Base-by-base conservation (phyloP, 2,888 invertebrate species). In the Conops quadrifasciatus region DNA sequence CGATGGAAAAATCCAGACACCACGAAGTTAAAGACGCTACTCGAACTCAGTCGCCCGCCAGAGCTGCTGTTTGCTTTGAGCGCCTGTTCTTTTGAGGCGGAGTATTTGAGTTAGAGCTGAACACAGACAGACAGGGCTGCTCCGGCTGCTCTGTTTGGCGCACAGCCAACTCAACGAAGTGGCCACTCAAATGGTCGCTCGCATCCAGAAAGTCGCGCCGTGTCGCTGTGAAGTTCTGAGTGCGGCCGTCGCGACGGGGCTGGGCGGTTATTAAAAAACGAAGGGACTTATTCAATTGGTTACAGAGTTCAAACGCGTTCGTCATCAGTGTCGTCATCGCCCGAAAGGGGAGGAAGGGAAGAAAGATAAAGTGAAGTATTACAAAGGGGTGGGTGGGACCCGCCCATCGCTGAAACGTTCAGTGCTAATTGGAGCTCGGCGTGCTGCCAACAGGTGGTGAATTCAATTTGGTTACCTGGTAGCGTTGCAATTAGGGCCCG, bases 81-180 rank as follows among this genome's bases (percentile, higher is more conserved):
- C 80, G 78, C 82, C 81, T 80, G 80, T 74, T 81, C 71, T 70
- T 78, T 82, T 78, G 82, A 81, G 81, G 82, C 81, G 81, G 82
- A 81, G 81, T 81, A 82, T 81, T 81, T 81, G 80, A 82, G 82
- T 81, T 82, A 80, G 81, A 81, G 82, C 82, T 79, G 77, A 76
- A 78, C 76, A 58, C 9, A 26, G 58, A 11, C 5, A 3, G 9
- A 77, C 75, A 78, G 66, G 66, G 66, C 71, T 62, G 62, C 64
- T 43, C 68, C 49, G 58, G 24, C 28, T 16, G 58, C 15, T 26
- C 58, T 58, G 58, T 58, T 24, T 53, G 66, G 66, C 15, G 19
- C 36, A 60, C 30, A 51, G 24, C 51, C 30, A 36, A 53, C 58
- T 16, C 67, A 26, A 26, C 9, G 36, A 21, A 58, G 56, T 51